Evolutionary conservation across 2,888 invertebrate genomes (phyloP).

Genomic region (Eupeodes latifasciatus): DNA sequence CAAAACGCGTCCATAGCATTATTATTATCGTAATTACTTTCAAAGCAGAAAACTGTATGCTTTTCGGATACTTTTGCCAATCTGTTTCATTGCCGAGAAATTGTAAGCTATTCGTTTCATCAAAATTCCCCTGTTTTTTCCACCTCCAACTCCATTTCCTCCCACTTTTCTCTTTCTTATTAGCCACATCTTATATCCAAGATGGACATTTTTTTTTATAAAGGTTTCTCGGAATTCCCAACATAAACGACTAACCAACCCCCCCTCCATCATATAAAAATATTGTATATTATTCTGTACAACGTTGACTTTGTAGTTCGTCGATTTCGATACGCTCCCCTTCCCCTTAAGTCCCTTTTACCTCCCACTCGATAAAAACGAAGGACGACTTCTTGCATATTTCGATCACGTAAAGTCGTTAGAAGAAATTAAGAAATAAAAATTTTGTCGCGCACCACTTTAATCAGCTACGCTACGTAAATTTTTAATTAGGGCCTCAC

Average conservation of each 20-base stretch:
- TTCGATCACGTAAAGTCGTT: conserved; percentile 77
- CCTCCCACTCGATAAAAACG: no score
- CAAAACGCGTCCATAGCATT: conserved; percentile 53
- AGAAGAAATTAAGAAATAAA: conserved; percentile 76
- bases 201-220: conserved; percentile 54
- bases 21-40: conserved; percentile 68
- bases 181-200: background rate
- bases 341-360: no score
- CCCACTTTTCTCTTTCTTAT: background rate
- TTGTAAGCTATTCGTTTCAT: conserved; percentile 70
- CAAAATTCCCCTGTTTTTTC: background rate
- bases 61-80: conserved; percentile 64
- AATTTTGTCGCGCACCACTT: conserved; percentile 76
- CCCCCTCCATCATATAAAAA: background rate
- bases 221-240: conserved; percentile 22
- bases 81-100: conserved; percentile 73
- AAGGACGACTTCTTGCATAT: conserved; percentile 66
- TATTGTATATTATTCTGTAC: background rate
- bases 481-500: conserved; percentile 75
- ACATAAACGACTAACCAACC: background rate
- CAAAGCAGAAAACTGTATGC: conserved; percentile 43
- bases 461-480: conserved; percentile 76
- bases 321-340: background rate
- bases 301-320: conserved; percentile 26
- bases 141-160: background rate